These are phyloP conservation scores for Boloria euphrosyne DNA, from an alignment of 2,888 invertebrate genomes.

Conservation along the genomic window DNA sequence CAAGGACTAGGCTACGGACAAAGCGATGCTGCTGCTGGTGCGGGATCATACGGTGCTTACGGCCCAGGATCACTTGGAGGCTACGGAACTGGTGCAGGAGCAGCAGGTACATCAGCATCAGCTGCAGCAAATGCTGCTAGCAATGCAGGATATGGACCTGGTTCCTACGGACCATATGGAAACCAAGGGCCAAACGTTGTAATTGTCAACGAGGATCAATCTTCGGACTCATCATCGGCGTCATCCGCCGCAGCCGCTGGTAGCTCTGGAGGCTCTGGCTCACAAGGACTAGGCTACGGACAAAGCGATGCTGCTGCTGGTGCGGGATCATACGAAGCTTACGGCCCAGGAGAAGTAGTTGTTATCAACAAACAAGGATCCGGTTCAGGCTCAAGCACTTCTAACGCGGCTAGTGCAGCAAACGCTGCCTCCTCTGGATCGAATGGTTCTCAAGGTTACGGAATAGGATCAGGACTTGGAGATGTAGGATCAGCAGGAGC, in stretches of 20 bases:
- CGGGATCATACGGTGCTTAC: no score
- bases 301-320: background rate
- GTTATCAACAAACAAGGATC: conserved; percentile 14
- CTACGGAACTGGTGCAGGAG: background rate
- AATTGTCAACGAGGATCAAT: no score
- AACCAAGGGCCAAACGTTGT: no score
- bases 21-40: conserved; percentile 4
- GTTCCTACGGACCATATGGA: no score
- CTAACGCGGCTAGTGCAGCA: conserved; percentile 4
- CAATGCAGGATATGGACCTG: no score
- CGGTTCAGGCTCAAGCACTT: conserved; percentile 11
- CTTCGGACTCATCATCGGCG: no score
- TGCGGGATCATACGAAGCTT: background rate
- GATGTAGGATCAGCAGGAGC: background rate
- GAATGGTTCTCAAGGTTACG: background rate
- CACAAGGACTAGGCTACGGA: no score
- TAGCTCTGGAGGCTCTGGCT: no score
- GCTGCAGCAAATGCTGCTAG: no score
- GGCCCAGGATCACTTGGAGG: background rate
- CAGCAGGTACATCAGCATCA: no score
- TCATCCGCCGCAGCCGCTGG: no score
- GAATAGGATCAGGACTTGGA: conserved; percentile 1
- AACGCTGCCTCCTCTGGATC: background rate
- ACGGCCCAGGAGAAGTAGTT: background rate
- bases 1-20: conserved; percentile 3